Conservation (phyloP, 2,113 vertebrate species). For the Anser cygnoides region DNA sequence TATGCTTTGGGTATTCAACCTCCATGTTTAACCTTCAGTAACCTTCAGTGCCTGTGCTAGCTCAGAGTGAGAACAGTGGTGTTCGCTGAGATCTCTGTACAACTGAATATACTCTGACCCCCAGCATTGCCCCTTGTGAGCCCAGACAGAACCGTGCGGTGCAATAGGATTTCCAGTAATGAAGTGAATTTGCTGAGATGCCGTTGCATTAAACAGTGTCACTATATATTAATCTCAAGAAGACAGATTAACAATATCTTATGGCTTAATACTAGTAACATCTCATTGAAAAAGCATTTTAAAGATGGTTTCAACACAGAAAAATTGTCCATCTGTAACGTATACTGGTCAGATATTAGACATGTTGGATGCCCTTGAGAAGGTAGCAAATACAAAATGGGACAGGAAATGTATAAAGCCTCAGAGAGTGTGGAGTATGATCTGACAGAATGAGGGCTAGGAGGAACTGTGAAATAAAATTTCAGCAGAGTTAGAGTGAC, state of each 20-base stretch:
- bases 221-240: background rate
- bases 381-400: background rate
- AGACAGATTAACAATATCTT: background rate
- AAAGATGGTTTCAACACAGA: background rate
- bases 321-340: background rate
- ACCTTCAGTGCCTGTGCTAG: background rate
- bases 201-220: background rate
- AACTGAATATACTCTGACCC: background rate
- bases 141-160: background rate
- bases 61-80: accelerated
- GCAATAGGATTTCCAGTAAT: background rate
- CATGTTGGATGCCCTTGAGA: background rate
- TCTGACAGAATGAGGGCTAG: background rate
- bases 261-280: background rate
- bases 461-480: background rate
- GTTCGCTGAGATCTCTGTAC: background rate
- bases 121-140: background rate
- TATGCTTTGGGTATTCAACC: background rate
- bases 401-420: background rate
- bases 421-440: background rate
- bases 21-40: background rate
- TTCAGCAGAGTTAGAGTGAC: background rate
- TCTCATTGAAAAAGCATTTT: background rate
- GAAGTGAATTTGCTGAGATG: background rate
- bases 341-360: background rate